phyloP scores from a whole-genome alignment of 2,797 vertebrate genomes.

The Sebastes diploproa region DNA sequence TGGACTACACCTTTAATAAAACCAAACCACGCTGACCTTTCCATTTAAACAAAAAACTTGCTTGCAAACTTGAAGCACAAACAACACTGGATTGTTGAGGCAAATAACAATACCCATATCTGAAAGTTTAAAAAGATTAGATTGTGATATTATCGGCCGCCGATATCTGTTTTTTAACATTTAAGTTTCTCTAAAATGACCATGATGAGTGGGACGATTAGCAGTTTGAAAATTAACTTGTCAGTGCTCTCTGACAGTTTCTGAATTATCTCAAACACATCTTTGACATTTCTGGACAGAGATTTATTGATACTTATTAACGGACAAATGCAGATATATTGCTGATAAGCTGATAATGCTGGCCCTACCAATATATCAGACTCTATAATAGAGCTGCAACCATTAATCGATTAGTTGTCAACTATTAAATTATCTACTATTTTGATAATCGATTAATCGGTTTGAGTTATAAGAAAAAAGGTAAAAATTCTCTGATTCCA shows the following conservation, averaged over 20 bases:
- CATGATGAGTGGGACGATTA: not conserved
- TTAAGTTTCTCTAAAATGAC: not conserved
- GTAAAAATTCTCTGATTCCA: fast-evolving
- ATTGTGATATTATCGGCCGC: not conserved
- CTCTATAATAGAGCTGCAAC: not conserved
- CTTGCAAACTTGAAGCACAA: not conserved
- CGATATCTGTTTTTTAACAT: not conserved
- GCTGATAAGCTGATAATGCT: not conserved
- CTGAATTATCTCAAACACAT: not conserved
- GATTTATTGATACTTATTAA: not conserved
- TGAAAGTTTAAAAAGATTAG: not conserved
- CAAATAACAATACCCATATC: not conserved
- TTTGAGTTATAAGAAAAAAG: too few species aligned
- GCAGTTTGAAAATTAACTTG: not conserved
- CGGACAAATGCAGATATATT: not conserved
- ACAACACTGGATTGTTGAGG: not conserved
- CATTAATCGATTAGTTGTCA: too few species aligned
- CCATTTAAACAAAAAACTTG: not conserved
- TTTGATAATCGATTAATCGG: too few species aligned
- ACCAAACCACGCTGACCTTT: not conserved
- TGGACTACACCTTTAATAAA: not conserved
- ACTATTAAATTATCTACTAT: too few species aligned
- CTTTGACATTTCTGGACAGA: not conserved
- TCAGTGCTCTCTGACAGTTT: not conserved
- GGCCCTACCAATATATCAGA: too few species aligned